These are phyloP conservation scores for Crocidura indochinensis DNA, from an alignment of 2,797 vertebrate species.

Conservation along the genomic window DNA sequence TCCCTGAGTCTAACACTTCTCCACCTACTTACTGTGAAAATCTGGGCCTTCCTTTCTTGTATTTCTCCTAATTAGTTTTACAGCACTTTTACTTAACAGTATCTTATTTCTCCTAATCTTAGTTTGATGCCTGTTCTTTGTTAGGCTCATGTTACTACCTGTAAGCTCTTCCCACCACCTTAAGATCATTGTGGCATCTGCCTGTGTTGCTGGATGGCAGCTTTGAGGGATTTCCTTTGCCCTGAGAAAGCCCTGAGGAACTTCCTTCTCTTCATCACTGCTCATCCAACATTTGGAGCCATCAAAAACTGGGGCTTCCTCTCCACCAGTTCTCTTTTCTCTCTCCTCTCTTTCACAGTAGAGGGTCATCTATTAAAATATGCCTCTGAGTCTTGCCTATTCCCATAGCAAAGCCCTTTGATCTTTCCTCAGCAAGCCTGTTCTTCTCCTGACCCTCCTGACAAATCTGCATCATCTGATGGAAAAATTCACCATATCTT, in stretches of 20 bases:
- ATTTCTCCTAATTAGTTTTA: conserved; percentile 5
- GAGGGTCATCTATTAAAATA: too few relatives aligned
- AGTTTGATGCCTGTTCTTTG: not conserved
- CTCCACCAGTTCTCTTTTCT: too few relatives aligned
- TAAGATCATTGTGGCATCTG: not conserved
- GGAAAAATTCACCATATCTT: not conserved
- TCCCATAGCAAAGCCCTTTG: too few relatives aligned
- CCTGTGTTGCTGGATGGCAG: not conserved
- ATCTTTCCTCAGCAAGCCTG: not conserved
- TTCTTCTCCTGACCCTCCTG: not conserved
- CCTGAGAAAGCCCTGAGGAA: not conserved
- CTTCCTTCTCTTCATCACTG: conserved; percentile 2
- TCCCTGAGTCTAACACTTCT: not conserved
- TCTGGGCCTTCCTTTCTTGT: not conserved
- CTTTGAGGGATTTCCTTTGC: not conserved
- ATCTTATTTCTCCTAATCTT: not conserved
- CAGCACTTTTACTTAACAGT: not conserved
- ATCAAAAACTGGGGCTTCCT: not conserved
- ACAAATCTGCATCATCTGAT: not conserved
- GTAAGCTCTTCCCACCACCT: not conserved
- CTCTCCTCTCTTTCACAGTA: too few relatives aligned
- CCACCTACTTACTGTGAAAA: not conserved
- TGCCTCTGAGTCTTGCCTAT: too few relatives aligned
- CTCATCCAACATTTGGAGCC: not conserved
- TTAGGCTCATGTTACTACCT: not conserved